phyloP scores from a whole-genome alignment of 2,113 vertebrate species.

The Cricetomys ansorgei region DNA sequence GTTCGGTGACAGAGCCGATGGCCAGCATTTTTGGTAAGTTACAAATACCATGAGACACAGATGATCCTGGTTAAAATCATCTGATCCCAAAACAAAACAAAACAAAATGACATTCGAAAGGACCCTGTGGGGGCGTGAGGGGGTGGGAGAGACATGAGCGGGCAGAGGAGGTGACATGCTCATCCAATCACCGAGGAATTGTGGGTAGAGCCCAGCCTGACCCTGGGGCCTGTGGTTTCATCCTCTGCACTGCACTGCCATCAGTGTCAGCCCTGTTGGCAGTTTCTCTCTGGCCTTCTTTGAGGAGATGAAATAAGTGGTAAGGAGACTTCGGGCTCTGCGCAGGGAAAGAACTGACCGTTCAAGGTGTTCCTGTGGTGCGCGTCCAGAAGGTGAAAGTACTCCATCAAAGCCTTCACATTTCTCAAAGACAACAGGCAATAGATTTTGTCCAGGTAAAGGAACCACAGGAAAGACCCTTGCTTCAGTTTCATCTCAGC shows the following conservation, averaged over 20 bases:
- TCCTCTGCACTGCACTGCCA: not conserved
- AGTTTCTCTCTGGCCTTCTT: not conserved
- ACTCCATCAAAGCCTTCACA: slow-evolving; percentile 53
- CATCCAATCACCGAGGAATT: not conserved
- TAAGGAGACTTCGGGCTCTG: not conserved
- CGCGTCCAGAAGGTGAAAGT: slow-evolving; percentile 72
- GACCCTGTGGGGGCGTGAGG: not conserved
- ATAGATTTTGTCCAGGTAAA: slow-evolving; percentile 71
- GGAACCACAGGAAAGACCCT: slow-evolving; percentile 78
- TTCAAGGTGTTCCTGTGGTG: slow-evolving; percentile 70
- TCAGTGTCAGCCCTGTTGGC: fast-evolving
- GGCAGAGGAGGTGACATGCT: not conserved
- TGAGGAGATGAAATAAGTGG: not conserved
- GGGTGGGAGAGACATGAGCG: no score
- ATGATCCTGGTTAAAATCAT: not conserved
- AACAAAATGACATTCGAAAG: not conserved
- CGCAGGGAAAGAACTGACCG: slow-evolving; percentile 32
- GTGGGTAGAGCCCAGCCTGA: no score
- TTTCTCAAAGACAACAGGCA: slow-evolving; percentile 76
- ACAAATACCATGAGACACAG: not conserved
- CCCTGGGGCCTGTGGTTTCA: not conserved
- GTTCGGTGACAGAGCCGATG: not conserved
- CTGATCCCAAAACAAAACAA: not conserved
- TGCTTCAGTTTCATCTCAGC: slow-evolving; percentile 56
- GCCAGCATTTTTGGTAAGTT: not conserved